Percentiles rank a stretch among this genome's conserved stretches.
Conservation (phyloP, 2,888 invertebrate species). For the Dascillus cervinus region DNA sequence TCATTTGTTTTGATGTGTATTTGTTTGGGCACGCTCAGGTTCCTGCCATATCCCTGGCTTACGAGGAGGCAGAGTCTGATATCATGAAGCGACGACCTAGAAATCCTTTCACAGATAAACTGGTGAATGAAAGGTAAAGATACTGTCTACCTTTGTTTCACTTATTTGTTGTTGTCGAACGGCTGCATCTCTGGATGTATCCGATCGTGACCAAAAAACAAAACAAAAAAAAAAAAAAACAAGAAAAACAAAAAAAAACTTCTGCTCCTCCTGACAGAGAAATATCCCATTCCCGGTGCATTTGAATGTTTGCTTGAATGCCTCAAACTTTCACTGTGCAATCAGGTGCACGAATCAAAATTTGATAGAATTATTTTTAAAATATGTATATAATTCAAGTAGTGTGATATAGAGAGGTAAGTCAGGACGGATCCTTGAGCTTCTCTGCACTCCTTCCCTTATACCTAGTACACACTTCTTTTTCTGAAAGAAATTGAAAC, state of each 20-base stretch:
- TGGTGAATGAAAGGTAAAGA: constrained; percentile 93
- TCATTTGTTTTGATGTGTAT: constrained; percentile 40
- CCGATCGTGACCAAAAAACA: no score
- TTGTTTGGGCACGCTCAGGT: constrained; percentile 58
- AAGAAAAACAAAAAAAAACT: no score
- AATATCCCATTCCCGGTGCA: no score
- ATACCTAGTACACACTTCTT: constrained; percentile 22
- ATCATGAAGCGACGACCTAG: constrained; percentile 98
- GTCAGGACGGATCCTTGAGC: constrained; percentile 13
- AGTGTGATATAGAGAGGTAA: constrained; percentile 21
- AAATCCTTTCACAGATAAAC: constrained; percentile 95
- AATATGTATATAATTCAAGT: no score
- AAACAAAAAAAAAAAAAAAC: no score
- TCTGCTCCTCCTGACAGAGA: no score
- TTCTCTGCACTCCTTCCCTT: constrained; percentile 25
- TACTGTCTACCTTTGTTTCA: constrained; percentile 38
- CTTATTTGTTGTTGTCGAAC: constrained; percentile 21
- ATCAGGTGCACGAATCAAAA: no score
- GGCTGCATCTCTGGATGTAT: constrained; percentile 14
- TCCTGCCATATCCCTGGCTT: constrained; percentile 97
- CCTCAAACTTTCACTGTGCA: no score
- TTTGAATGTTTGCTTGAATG: no score
- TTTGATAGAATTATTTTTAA: no score
- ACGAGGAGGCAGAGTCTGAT: constrained; percentile 97
- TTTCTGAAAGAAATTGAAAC: constrained; percentile 20